These are phyloP conservation scores for Stichopus chloronotus DNA, from an alignment of 35 echinoderm and acorn worm genomes.

Conservation along the genomic window DNA sequence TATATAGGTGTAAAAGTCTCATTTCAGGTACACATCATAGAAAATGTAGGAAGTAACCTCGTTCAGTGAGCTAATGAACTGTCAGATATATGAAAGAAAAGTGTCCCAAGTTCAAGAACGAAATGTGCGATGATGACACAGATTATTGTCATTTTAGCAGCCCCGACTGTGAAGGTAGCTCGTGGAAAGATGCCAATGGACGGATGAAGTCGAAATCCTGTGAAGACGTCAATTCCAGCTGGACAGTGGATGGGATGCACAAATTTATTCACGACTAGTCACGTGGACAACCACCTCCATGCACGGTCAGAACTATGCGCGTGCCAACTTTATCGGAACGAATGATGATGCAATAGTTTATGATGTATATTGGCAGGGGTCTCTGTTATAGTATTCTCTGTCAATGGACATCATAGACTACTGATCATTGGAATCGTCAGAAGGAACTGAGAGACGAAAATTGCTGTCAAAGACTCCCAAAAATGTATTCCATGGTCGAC, in stretches of 20 bases:
- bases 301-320: neutral
- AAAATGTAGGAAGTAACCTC: no score
- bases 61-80: no score
- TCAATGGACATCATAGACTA: conserved; percentile 17
- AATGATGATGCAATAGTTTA: neutral
- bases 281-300: neutral
- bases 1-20: no score
- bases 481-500: neutral
- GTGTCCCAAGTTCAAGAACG: no score
- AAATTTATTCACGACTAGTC: neutral
- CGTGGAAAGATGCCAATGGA: no score
- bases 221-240: neutral
- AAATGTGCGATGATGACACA: no score
- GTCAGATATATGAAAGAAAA: no score
- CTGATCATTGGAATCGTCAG: neutral
- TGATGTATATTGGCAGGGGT: conserved; percentile 43
- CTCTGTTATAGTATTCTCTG: neutral
- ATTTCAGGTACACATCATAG: no score
- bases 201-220: no score
- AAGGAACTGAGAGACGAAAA: no score
- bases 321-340: neutral
- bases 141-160: no score
- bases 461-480: neutral
- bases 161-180: no score
- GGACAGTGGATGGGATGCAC: neutral